phyloP scores from a whole-genome alignment of 1,140 invertebrate genomes.

The Papilio helenus region DNA sequence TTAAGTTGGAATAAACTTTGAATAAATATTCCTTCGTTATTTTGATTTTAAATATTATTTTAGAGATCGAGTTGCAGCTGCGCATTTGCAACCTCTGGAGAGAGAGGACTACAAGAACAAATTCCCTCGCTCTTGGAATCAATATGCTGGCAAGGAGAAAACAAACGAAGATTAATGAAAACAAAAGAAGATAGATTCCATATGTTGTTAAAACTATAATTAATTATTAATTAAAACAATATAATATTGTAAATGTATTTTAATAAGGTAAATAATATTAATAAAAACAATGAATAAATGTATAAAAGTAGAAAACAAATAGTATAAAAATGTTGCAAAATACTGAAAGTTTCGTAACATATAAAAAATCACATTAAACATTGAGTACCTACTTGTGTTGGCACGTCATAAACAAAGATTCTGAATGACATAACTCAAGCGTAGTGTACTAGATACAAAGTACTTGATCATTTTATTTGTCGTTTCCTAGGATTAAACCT shows the following conservation, averaged over 20 bases:
- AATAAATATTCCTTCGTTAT: neutral
- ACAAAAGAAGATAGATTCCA: too few species aligned
- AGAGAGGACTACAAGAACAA: slow-evolving; percentile 67
- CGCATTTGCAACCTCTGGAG: slow-evolving; percentile 69
- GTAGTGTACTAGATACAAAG: neutral
- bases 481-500: slow-evolving; percentile 67
- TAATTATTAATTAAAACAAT: neutral
- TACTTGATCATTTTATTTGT: slow-evolving; percentile 10
- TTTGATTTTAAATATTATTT: slow-evolving; percentile 38
- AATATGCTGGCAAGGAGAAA: slow-evolving; percentile 58
- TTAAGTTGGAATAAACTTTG: neutral
- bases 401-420: neutral
- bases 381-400: neutral
- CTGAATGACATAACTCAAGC: neutral
- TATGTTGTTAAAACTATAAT: too few species aligned
- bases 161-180: slow-evolving; percentile 43
- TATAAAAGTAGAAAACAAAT: neutral
- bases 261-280: slow-evolving; percentile 8
- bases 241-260: slow-evolving; percentile 2
- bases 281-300: neutral
- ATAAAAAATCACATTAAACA: too few species aligned
- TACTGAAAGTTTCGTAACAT: too few species aligned
- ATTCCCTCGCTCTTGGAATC: slow-evolving; percentile 59
- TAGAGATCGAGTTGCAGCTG: slow-evolving; percentile 78
- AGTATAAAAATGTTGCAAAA: neutral